Evolutionary conservation across 2,797 vertebrate genomes (phyloP).

Genomic region (Mormyrops attenuatus): DNA sequence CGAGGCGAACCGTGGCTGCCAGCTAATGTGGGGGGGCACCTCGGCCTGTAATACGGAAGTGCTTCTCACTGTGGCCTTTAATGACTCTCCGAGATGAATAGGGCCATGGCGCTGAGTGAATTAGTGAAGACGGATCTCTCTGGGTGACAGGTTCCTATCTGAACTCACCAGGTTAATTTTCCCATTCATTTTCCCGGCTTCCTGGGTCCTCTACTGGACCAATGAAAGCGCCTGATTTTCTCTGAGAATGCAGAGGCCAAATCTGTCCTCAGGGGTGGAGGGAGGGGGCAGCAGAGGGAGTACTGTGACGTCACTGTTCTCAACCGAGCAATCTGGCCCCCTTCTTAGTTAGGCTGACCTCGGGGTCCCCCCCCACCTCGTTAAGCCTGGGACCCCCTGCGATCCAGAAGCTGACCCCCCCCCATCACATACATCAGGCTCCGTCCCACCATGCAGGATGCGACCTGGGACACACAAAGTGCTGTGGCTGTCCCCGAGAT

Average conservation of each 20-base stretch:
- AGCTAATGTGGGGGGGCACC: background rate
- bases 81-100: slow-evolving; percentile 51
- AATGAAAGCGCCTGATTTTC: slow-evolving; percentile 32
- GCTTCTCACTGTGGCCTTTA: background rate
- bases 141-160: slow-evolving; percentile 67
- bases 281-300: background rate
- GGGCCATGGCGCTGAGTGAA: slow-evolving; percentile 63
- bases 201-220: background rate
- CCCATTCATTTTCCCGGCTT: slow-evolving; percentile 13
- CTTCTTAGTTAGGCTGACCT: slow-evolving; percentile 39
- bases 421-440: slow-evolving; percentile 39
- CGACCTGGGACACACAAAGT: slow-evolving; percentile 57
- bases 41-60: slow-evolving; percentile 20
- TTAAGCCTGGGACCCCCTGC: slow-evolving; percentile 34
- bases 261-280: slow-evolving; percentile 40
- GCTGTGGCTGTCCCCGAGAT: slow-evolving; percentile 26
- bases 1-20: slow-evolving; percentile 39
- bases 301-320: slow-evolving; percentile 21
- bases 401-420: slow-evolving; percentile 35
- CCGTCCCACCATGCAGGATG: slow-evolving; percentile 44
- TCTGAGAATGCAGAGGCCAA: slow-evolving; percentile 33
- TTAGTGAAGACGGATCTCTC: slow-evolving; percentile 66
- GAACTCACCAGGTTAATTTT: slow-evolving; percentile 59
- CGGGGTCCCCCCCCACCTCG: slow-evolving; percentile 30
- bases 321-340: slow-evolving; percentile 1